These are phyloP conservation scores for Nemurella pictetii DNA, from an alignment of 2,888 invertebrate species.

Conservation along the genomic window DNA sequence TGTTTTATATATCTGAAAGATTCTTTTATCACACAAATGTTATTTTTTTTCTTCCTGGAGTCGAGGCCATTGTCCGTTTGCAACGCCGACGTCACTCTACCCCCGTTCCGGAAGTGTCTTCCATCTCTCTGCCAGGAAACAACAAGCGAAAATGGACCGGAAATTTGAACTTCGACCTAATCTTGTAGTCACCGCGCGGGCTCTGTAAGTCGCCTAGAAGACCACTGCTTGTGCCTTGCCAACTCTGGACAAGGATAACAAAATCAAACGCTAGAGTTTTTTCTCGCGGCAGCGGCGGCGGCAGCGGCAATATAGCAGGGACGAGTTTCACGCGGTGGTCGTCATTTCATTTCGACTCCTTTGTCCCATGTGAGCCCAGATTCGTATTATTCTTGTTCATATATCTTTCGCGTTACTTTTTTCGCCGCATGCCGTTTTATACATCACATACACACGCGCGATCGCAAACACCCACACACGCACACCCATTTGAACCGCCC, in stretches of 20 bases:
- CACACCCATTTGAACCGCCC: neutral
- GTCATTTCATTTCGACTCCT: neutral
- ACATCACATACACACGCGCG: neutral
- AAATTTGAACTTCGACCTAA: conserved; percentile 35
- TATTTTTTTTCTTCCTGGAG: neutral
- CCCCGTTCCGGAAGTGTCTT: conserved; percentile 5
- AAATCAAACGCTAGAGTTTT: neutral
- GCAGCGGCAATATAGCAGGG: neutral
- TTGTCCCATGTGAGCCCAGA: neutral
- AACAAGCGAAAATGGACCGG: conserved; percentile 29
- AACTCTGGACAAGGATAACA: neutral
- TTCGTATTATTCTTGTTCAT: neutral
- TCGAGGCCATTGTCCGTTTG: neutral
- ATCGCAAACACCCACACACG: no score
- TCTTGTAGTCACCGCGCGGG: conserved; percentile 21
- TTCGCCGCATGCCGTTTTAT: neutral
- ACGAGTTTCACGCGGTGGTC: neutral
- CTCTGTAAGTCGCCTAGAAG: neutral
- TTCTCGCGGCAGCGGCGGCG: neutral
- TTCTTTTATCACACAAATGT: neutral
- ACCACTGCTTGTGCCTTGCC: neutral
- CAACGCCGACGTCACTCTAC: neutral
- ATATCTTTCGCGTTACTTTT: neutral
- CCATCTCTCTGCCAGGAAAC: conserved; percentile 18
- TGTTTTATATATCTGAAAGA: neutral